Percentiles rank a stretch among this genome's conserved stretches.
phyloP scores from a whole-genome alignment of 2,113 vertebrate genomes.

The Ochotona princeps region DNA sequence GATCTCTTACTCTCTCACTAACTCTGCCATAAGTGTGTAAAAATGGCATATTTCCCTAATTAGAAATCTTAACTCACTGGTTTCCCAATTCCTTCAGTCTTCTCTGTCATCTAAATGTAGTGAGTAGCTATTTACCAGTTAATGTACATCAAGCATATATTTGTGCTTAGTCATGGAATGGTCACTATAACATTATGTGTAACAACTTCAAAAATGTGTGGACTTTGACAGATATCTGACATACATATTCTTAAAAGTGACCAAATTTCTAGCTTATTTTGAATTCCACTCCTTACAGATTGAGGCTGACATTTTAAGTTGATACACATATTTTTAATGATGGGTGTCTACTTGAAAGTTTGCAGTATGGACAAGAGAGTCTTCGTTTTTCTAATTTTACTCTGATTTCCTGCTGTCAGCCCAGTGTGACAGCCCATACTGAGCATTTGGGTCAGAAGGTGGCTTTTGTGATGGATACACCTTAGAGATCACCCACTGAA shows the following conservation, averaged over 20 bases:
- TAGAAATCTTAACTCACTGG: background rate
- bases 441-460: background rate
- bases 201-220: background rate
- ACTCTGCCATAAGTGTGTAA: background rate
- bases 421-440: background rate
- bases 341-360: background rate
- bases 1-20: too few species aligned
- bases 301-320: conserved; percentile 1
- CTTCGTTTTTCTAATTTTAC: background rate
- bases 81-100: background rate
- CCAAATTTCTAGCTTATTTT: background rate
- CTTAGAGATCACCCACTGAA: conserved; percentile 28
- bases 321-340: background rate
- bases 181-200: background rate
- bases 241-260: background rate
- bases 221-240: background rate
- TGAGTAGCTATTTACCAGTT: conserved; percentile 31
- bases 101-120: background rate
- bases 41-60: conserved; percentile 26
- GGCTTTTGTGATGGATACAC: background rate
- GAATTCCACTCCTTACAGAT: background rate
- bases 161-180: background rate
- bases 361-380: background rate
- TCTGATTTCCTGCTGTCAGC: background rate
- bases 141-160: conserved; percentile 14